Base-by-base conservation (phyloP, 2,797 vertebrate species). In the Cossypha polioptera region DNA sequence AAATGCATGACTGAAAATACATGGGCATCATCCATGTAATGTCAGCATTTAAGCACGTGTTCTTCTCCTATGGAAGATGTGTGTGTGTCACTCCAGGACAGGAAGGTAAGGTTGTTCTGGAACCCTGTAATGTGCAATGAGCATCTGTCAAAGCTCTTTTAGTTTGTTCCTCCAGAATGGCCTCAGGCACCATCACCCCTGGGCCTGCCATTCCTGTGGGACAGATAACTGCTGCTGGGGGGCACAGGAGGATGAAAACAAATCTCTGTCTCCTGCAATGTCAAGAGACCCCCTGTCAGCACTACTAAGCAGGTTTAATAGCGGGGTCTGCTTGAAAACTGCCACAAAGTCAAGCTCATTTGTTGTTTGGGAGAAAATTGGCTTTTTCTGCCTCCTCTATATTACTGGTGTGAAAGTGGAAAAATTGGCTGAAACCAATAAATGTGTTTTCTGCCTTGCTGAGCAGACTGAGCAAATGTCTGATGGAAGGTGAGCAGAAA, bases 201-300 rank as follows among this genome's bases (percentile, higher is more conserved):
- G 13, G 29, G 50, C 26, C 36, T 83, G 53, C 9, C 14, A 11
- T 29, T n/a, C 62, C 72, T 62, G 51, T 33, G 29, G 29, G 69
- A 83, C 47, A 85, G 38, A 35, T 16, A 54, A 33, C 65, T 0
- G 0, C 15, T 75, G 29, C 57, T 4, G 3, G 29, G 38, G 38
- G 22, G 38, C 31, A 53, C 20, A 18, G 31, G 17, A 28, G 20
- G 18, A 15, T 51, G 35, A 42, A 73, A 81, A 16, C 13, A 79
- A 43, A 35, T 47, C 42, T 22, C 38, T 22, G 12, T 8, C 24
- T 79, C 15, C 21, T 45, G 35, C 24, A 47, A 8, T 21, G 58
- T 50, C 33, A 68, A 67, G 47, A 53, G 11, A 54, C 61, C 43
- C 51, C 26, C 36, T 66, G 14, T 31, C 61, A 79, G 36, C 58